These are phyloP conservation scores for Sula dactylatra DNA, from an alignment of 2,113 vertebrate species.

Conservation along the genomic window DNA sequence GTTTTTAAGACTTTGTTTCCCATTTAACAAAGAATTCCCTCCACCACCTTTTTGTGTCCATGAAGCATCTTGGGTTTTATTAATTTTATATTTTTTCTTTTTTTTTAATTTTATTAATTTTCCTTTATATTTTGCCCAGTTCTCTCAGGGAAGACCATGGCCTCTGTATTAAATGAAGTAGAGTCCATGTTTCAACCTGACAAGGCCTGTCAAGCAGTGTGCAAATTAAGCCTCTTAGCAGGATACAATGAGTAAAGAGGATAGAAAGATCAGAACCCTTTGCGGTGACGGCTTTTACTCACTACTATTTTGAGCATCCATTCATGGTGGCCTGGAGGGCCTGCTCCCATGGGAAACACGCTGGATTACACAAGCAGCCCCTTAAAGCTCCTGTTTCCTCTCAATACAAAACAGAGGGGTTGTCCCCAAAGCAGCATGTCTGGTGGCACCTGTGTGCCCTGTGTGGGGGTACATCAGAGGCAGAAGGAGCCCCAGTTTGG, in stretches of 20 bases:
- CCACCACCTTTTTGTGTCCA: not conserved
- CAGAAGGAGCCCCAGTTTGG: not conserved
- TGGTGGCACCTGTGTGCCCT: not conserved
- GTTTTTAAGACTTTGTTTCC: not conserved
- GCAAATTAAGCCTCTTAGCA: not conserved
- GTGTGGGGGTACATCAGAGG: not conserved
- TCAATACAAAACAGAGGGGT: no score
- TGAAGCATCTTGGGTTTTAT: not conserved
- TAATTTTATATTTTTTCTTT: not conserved
- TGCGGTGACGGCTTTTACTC: not conserved
- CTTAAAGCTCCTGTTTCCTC: not conserved
- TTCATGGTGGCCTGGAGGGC: not conserved
- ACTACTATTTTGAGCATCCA: not conserved
- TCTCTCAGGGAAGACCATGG: not conserved
- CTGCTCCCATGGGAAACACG: not conserved
- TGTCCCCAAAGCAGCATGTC: not conserved
- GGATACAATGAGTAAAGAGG: not conserved
- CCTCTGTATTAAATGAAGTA: not conserved
- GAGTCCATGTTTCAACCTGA: not conserved
- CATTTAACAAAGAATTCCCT: not conserved
- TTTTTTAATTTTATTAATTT: not conserved
- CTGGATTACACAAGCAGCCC: not conserved
- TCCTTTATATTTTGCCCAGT: not conserved
- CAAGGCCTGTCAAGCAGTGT: not conserved
- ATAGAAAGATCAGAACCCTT: not conserved